These are phyloP conservation scores for Apocheima hispidaria DNA, from an alignment of 2,888 invertebrate species.

Conservation along the genomic window DNA sequence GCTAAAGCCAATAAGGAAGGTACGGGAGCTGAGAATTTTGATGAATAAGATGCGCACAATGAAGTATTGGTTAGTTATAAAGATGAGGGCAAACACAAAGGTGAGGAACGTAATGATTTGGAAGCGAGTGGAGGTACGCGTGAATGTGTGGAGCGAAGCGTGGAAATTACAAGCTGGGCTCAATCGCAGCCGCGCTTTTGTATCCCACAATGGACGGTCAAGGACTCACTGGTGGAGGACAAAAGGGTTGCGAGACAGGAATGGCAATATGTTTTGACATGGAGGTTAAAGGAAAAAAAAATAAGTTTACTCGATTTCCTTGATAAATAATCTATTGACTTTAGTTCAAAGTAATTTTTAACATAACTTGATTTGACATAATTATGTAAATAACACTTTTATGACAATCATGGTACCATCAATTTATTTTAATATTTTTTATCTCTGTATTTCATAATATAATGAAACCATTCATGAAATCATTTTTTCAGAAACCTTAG, in stretches of 20 bases:
- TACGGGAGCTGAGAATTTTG: conserved; percentile 57
- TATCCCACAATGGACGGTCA: conserved; percentile 78
- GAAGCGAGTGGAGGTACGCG: conserved; percentile 80
- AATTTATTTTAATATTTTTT: background rate
- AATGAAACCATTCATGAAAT: too few species aligned
- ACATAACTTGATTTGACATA: background rate
- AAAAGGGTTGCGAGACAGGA: conserved; percentile 69
- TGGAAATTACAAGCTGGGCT: conserved; percentile 81
- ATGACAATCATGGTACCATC: background rate
- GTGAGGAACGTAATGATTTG: conserved; percentile 83
- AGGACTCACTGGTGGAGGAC: conserved; percentile 79
- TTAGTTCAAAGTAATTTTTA: background rate
- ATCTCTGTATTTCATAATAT: background rate
- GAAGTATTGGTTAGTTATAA: conserved; percentile 68
- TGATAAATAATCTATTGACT: background rate
- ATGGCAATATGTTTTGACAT: conserved; percentile 50
- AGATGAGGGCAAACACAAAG: conserved; percentile 74
- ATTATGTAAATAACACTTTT: background rate
- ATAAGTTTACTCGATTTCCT: too few species aligned
- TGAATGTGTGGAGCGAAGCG: conserved; percentile 80
- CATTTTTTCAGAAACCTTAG: background rate
- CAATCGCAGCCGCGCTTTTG: conserved; percentile 81
- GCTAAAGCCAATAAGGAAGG: conserved; percentile 77
- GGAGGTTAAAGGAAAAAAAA: conserved; percentile 26
- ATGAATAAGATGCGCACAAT: conserved; percentile 74